These are phyloP conservation scores for Rhagologus leucostigma DNA, from an alignment of 2,113 vertebrate species.

Conservation along the genomic window DNA sequence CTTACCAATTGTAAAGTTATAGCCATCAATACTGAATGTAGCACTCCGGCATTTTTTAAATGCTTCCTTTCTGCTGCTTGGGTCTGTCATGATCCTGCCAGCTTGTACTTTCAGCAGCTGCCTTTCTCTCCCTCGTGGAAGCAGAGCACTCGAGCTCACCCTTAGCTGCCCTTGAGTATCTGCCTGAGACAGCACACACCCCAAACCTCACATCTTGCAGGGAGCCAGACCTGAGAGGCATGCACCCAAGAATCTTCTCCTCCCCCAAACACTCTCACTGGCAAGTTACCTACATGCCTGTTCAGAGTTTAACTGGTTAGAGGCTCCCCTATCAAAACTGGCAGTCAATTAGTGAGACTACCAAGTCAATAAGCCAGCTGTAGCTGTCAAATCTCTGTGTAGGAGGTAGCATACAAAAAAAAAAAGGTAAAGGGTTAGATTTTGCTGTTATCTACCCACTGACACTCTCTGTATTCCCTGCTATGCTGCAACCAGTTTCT, in stretches of 20 bases:
- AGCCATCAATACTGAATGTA: conserved; percentile 96
- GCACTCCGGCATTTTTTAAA: conserved; percentile 94
- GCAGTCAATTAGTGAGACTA: not conserved
- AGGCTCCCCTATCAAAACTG: not conserved
- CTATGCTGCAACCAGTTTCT: not conserved
- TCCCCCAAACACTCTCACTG: conserved; percentile 45
- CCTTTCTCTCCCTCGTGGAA: not conserved
- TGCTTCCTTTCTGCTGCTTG: conserved; percentile 84
- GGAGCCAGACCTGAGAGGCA: not conserved
- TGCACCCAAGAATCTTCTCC: conserved; percentile 55
- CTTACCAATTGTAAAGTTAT: conserved; percentile 95
- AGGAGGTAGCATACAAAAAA: not conserved
- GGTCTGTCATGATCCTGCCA: conserved; percentile 80
- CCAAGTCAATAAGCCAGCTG: not conserved
- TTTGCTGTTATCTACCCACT: not conserved
- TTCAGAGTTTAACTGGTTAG: not conserved
- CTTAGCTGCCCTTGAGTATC: not conserved
- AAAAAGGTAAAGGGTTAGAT: not conserved
- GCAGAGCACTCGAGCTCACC: not conserved
- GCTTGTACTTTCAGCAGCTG: not conserved
- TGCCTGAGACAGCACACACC: conserved; percentile 30
- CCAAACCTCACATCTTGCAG: conserved; percentile 35
- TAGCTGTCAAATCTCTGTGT: not conserved
- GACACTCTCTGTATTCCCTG: not conserved
- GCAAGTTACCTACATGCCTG: not conserved